These are phyloP conservation scores for Hypotaenidia okinawae DNA, from an alignment of 2,797 vertebrate genomes.

Conservation along the genomic window DNA sequence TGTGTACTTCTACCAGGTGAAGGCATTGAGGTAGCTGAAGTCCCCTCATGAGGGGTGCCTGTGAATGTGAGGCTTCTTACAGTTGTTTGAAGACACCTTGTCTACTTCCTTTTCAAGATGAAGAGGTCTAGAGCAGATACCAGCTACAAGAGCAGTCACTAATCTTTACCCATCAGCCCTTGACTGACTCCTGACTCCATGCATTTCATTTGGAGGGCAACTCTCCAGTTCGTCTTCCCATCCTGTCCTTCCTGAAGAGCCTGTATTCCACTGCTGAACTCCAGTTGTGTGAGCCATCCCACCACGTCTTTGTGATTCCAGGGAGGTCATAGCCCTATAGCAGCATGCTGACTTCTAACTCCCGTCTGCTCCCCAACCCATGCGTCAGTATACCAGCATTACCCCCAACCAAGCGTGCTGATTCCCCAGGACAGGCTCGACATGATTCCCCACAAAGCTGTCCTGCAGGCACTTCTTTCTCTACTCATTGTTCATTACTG, in stretches of 20 bases:
- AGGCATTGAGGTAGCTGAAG: background rate
- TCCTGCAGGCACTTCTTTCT: background rate
- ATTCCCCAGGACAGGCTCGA: background rate
- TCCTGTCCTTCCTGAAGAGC: too few species aligned
- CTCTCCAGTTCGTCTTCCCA: too few species aligned
- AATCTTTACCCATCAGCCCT: too few species aligned
- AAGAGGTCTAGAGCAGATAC: background rate
- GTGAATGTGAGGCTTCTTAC: background rate
- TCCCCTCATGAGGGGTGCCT: fast-evolving
- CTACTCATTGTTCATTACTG: background rate
- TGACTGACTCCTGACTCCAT: too few species aligned
- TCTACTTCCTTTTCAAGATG: background rate
- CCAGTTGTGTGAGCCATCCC: too few species aligned
- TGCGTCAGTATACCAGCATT: background rate
- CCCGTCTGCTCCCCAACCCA: too few species aligned
- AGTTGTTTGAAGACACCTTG: background rate
- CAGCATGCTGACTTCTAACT: too few species aligned
- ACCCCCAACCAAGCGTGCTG: background rate
- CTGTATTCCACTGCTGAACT: too few species aligned
- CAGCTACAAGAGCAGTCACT: background rate
- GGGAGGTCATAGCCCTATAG: too few species aligned
- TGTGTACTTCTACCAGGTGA: background rate
- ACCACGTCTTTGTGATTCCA: too few species aligned
- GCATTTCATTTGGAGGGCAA: too few species aligned
- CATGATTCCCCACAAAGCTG: background rate